These are phyloP conservation scores for Pseudanteris insignis DNA, from an alignment of 2,888 invertebrate species.

Conservation along the genomic window DNA sequence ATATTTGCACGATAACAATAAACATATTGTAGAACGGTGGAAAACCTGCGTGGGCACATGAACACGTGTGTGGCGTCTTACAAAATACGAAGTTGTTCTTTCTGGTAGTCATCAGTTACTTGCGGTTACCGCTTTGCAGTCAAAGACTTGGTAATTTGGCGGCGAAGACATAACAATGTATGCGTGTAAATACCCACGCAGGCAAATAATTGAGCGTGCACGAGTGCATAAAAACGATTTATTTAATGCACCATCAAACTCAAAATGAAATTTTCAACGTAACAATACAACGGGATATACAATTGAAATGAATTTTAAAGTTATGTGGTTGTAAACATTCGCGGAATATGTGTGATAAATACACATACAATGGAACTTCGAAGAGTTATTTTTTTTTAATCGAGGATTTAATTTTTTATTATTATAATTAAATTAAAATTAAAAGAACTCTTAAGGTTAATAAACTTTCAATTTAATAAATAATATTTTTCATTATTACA, in stretches of 20 bases:
- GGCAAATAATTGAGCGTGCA: conserved; percentile 16
- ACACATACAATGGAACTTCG: no score
- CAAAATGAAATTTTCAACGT: neutral
- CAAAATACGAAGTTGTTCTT: conserved; percentile 57
- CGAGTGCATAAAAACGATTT: neutral
- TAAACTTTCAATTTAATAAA: no score
- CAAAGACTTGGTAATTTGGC: conserved; percentile 32
- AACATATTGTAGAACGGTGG: conserved; percentile 1
- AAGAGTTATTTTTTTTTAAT: no score
- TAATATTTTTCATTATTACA: no score
- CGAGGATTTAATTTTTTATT: no score
- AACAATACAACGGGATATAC: neutral
- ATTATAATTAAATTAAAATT: no score
- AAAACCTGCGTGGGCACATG: conserved; percentile 52
- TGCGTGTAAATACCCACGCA: conserved; percentile 29
- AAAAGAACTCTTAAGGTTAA: no score
- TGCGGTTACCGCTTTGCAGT: conserved; percentile 44
- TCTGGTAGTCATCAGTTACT: conserved; percentile 64
- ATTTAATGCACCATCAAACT: no score
- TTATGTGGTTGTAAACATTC: no score
- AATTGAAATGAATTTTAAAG: no score
- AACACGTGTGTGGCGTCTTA: conserved; percentile 50
- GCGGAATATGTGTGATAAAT: no score
- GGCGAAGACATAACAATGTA: conserved; percentile 45
- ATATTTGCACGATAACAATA: neutral